These are phyloP conservation scores for Aphrophora alni DNA, from an alignment of 2,888 invertebrate species.

Conservation along the genomic window DNA sequence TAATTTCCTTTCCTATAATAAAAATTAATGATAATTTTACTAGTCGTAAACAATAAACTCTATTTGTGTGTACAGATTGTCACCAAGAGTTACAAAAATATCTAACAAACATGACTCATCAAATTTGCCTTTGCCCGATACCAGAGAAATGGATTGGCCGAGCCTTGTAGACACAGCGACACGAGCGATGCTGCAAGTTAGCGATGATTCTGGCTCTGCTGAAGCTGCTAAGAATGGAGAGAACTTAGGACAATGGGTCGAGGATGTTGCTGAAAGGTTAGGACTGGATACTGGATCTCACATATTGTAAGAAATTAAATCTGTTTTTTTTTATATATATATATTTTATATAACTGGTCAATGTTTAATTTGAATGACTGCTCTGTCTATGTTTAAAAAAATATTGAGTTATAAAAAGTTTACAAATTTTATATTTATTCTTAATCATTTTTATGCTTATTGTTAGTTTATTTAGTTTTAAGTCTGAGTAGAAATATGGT, in stretches of 20 bases:
- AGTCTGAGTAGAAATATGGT: too few species aligned
- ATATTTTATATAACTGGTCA: too few species aligned
- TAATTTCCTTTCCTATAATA: too few species aligned
- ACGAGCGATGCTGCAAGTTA: slow-evolving; percentile 69
- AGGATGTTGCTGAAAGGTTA: slow-evolving; percentile 55
- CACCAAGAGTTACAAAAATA: slow-evolving; percentile 54
- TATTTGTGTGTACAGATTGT: slow-evolving; percentile 49
- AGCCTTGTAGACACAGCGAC: slow-evolving; percentile 81
- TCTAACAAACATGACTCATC: slow-evolving; percentile 16
- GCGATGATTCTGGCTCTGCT: slow-evolving; percentile 38
- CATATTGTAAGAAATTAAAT: slow-evolving; percentile 18
- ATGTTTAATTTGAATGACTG: too few species aligned
- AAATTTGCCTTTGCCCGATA: slow-evolving; percentile 63
- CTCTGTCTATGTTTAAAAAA: too few species aligned
- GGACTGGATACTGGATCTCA: slow-evolving; percentile 53
- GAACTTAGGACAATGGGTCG: slow-evolving; percentile 56
- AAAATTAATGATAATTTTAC: too few species aligned
- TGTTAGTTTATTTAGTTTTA: too few species aligned
- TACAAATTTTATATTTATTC: too few species aligned
- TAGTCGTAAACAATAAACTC: too few species aligned
- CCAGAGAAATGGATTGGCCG: slow-evolving; percentile 79
- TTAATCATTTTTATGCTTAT: too few species aligned
- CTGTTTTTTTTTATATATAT: background rate
- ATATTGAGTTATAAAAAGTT: too few species aligned
- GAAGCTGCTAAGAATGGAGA: slow-evolving; percentile 49